Evolutionary conservation across 2,113 vertebrate species (phyloP).

Genomic region (Seriola quinqueradiata): DNA sequence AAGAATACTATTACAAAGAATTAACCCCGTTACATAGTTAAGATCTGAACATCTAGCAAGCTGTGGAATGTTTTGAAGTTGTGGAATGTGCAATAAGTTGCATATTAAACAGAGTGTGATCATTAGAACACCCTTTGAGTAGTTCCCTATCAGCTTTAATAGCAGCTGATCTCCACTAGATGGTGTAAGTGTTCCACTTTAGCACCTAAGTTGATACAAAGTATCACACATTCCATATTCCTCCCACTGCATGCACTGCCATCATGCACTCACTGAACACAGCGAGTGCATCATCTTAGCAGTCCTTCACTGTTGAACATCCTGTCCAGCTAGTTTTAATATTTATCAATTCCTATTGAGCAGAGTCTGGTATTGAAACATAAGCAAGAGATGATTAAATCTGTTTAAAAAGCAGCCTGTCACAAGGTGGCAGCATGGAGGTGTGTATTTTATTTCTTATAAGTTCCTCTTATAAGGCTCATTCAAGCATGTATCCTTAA

Average conservation of each 20-base stretch:
- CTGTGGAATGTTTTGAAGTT: not conserved
- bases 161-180: constrained; percentile 64
- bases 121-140: not conserved
- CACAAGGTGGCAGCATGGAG: constrained; percentile 12
- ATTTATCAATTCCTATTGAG: not conserved
- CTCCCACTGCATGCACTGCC: constrained; percentile 24
- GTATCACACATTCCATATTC: not conserved
- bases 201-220: not conserved
- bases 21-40: no score
- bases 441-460: not conserved
- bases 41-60: not conserved
- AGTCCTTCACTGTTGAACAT: constrained; percentile 31
- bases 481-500: constrained; percentile 12
- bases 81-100: not conserved
- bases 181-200: constrained; percentile 43
- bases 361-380: not conserved
- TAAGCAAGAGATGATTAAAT: not conserved
- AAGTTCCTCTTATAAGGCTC: no score
- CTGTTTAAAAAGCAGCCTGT: not conserved
- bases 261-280: constrained; percentile 34
- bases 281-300: constrained; percentile 13
- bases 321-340: not conserved
- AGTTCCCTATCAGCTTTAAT: constrained; percentile 1
- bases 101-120: not conserved
- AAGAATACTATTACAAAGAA: no score